Evolutionary conservation across 2,888 invertebrate genomes (phyloP), one percentile per base, ranked within the genome.

Genomic region (Diloba caeruleocephala): DNA sequence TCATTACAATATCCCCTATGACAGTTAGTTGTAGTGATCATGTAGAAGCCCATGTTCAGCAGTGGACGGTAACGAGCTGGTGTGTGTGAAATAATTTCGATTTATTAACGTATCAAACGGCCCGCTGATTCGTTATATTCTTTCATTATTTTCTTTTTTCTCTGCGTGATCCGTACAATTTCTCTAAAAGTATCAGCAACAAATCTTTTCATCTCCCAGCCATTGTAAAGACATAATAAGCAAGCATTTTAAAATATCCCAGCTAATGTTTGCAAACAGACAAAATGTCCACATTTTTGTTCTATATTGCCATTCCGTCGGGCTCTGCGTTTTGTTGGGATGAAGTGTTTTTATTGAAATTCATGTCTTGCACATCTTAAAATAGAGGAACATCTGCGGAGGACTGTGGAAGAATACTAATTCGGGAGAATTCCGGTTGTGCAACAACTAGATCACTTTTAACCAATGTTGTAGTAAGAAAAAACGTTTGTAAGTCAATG

Each of bases 331-430:
- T 38, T 37, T 46, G 41, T 50, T 26, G 34, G 39, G 37, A 34
- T 54, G 67, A 58, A 66, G 50, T 62, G 51, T 63, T 67, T n/a
- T 66, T 67, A 68, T 68, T 68, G 53, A 68, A 67, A 68, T 62
- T 67, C 68, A 45, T 43, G 53, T 63, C 62, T 67, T 67, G 66
- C 50, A 58, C 62, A 33, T 62, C 44, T 53, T 46, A 50, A 57
- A 57, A 62, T 62, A 50, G 44, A 54, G 37, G 38, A 68, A 44
- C 71, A 58, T 71, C 62, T 66, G 67, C 12, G n/a, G 36, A 25
- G 28, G 23, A 29, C 48, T 23, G 45, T 29, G 32, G 4, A 23
- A 12, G 67, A 69, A 71, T 69, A 69, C 63, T 66, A 66, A 68
- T 51, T 14, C 26, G 3, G 2, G 10, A 14, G 43, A 26, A 45